phyloP scores from a whole-genome alignment of 2,113 vertebrate species.

The Furnarius figulus region DNA sequence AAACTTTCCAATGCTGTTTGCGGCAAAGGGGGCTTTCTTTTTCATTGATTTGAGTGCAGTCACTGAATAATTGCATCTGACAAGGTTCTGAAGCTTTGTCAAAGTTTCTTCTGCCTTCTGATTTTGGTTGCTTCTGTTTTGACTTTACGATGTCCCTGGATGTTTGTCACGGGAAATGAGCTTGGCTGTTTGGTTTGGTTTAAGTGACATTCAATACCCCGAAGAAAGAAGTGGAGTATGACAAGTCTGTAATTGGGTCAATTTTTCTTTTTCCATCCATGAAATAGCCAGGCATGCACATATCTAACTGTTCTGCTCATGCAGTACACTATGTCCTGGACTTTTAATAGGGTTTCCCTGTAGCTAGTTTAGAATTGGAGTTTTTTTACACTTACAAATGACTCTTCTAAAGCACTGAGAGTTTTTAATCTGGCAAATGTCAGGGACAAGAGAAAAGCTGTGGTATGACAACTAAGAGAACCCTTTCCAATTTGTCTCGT shows the following conservation, averaged over 20 bases:
- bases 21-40: not conserved
- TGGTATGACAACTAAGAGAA: not conserved
- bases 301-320: not conserved
- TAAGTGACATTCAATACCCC: conserved; percentile 22
- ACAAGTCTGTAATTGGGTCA: conserved; percentile 5
- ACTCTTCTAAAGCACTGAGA: not conserved
- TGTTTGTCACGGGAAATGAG: conserved; percentile 41
- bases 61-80: conserved; percentile 28
- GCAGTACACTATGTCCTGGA: not conserved
- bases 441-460: not conserved
- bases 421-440: conserved; percentile 4
- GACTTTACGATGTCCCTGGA: conserved; percentile 39
- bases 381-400: not conserved
- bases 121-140: conserved; percentile 59
- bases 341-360: not conserved
- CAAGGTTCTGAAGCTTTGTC: conserved; percentile 16
- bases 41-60: not conserved
- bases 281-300: conserved; percentile 11
- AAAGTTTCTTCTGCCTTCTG: conserved; percentile 1
- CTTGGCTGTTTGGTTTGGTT: conserved; percentile 31
- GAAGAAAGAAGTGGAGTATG: conserved; percentile 16
- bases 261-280: conserved; percentile 46
- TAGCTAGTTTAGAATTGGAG: not conserved
- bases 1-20: not conserved
- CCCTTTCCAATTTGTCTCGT: not conserved